Evolutionary conservation across 2,797 vertebrate genomes (phyloP).

Genomic region (Syngnathus acus): DNA sequence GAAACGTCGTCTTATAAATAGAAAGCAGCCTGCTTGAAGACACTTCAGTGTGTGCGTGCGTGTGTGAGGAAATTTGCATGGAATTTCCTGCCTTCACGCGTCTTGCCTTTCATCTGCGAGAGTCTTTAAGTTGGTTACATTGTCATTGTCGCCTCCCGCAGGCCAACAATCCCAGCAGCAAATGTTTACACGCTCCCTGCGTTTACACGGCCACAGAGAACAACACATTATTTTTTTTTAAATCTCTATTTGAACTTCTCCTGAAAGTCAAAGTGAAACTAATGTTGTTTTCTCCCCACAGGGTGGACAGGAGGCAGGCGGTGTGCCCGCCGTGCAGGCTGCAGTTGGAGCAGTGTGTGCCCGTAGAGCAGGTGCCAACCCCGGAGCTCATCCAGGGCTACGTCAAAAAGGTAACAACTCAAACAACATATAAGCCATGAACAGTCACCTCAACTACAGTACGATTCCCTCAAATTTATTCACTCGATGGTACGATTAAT

Average conservation of each 20-base stretch:
- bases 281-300: constrained; percentile 49
- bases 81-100: constrained; percentile 32
- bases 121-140: constrained; percentile 40
- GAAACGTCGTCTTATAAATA: constrained; percentile 58
- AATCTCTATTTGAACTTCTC: background rate
- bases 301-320: constrained; percentile 74
- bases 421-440: background rate
- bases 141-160: constrained; percentile 35
- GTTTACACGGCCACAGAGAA: constrained; percentile 16
- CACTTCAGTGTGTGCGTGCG: constrained; percentile 24
- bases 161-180: constrained; percentile 34
- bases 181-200: constrained; percentile 17
- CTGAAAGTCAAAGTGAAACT: background rate
- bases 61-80: constrained; percentile 37
- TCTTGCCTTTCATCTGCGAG: constrained; percentile 30
- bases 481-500: no score
- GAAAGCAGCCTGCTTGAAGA: constrained; percentile 42
- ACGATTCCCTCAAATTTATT: background rate
- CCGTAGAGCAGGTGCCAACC: constrained; percentile 76
- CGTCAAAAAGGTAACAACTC: constrained; percentile 83
- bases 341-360: constrained; percentile 84
- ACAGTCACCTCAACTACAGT: background rate
- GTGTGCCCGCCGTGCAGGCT: constrained; percentile 74
- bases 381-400: constrained; percentile 88
- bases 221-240: constrained; percentile 22